Percentiles rank a stretch among this genome's conserved stretches.
Evolutionary conservation across 2,888 invertebrate species (phyloP).

Genomic region (Microctonus hyperodae): DNA sequence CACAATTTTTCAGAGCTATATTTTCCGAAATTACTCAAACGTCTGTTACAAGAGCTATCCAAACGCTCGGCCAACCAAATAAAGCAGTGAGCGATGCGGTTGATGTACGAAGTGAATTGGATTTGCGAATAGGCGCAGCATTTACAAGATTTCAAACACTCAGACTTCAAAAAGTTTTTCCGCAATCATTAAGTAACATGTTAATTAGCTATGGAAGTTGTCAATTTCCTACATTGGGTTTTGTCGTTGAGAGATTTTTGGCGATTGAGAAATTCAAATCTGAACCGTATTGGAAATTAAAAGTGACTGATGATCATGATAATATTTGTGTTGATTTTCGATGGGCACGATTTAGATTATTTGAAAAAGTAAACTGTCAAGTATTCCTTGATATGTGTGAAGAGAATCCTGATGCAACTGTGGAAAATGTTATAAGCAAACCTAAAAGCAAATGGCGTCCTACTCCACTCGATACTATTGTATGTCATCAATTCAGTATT

Average conservation of each 20-base stretch:
- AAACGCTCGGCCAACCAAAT: conserved; percentile 81
- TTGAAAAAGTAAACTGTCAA: conserved; percentile 84
- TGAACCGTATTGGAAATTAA: conserved; percentile 96
- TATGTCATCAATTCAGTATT: conserved; percentile 63
- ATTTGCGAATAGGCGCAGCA: conserved; percentile 95
- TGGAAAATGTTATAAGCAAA: conserved; percentile 80
- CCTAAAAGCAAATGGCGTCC: conserved; percentile 98
- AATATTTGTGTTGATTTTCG: conserved; percentile 82
- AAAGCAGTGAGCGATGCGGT: conserved; percentile 88
- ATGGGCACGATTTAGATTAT: conserved; percentile 89
- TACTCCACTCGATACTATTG: conserved; percentile 92
- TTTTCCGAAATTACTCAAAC: conserved; percentile 96
- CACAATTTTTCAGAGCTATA: conserved; percentile 71
- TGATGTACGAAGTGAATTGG: conserved; percentile 89
- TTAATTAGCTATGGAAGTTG: conserved; percentile 98
- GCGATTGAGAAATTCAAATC: conserved; percentile 90
- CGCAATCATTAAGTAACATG: conserved; percentile 75
- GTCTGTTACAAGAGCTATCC: conserved; percentile 82
- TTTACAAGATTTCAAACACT: conserved; percentile 98
- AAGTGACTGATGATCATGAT: conserved; percentile 81
- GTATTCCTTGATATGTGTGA: conserved; percentile 82
- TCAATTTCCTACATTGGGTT: conserved; percentile 99
- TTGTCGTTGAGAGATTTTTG: conserved; percentile 97
- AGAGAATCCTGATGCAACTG: conserved; percentile 77
- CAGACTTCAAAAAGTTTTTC: conserved; percentile 82